Percentiles rank a stretch among this genome's conserved stretches.
Conservation (phyloP, 2,888 invertebrate genomes). For the Drosophila borborema region DNA sequence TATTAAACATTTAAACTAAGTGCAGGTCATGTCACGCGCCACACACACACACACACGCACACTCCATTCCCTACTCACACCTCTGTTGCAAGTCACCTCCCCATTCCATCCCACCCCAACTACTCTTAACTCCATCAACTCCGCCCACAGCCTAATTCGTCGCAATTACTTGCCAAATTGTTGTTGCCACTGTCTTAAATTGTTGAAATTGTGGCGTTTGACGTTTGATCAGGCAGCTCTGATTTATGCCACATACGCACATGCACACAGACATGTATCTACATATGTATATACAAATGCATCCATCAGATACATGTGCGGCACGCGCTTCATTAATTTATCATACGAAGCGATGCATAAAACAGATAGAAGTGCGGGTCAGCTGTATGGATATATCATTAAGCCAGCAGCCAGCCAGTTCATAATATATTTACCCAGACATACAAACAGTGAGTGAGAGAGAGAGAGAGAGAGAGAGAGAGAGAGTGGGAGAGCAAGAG, state of each 20-base stretch:
- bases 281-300: conserved; percentile 18
- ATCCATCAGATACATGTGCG: conserved; percentile 48
- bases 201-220: conserved; percentile 60
- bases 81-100: not conserved
- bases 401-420: conserved; percentile 40
- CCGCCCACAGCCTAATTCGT: not conserved
- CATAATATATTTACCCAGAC: conserved; percentile 9
- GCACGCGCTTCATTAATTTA: conserved; percentile 73
- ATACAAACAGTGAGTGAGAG: conserved; percentile 3
- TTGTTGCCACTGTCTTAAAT: conserved; percentile 50
- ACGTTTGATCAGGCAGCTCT: conserved; percentile 45
- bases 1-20: conserved; percentile 66
- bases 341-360: conserved; percentile 71
- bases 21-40: conserved; percentile 18
- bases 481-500: not conserved
- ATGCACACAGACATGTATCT: not conserved
- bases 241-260: conserved; percentile 58
- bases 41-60: not conserved
- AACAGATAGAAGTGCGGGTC: conserved; percentile 32
- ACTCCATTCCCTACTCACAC: not conserved
- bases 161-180: conserved; percentile 58
- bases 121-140: not conserved
- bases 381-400: conserved; percentile 55
- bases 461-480: accelerated
- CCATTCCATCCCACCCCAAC: too few species aligned